Conservation (phyloP, 2,113 vertebrate species). For the Felis catus region F.catus_Fca126_mat1.0 CM031417.1:100362501-100363000, state of each 20-base stretch:
- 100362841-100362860: constrained; percentile 86
- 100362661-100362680: constrained; percentile 96
- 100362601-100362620: constrained; percentile 92
- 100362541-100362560: not conserved
- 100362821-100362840: constrained; percentile 98
- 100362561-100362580: not conserved
- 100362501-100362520: constrained; percentile 88
- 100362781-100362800: constrained; percentile 98
- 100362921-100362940: constrained; percentile 54
- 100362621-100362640: constrained; percentile 99
- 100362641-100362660: constrained; percentile 97
- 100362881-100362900: not conserved
- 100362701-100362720: constrained; percentile 97
- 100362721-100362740: constrained; percentile 98
- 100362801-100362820: constrained; percentile 99
- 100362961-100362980: constrained; percentile 61
- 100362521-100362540: not conserved
- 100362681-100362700: constrained; percentile 96
- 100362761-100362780: constrained; percentile 97
- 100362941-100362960: constrained; percentile 61
- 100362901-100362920: not conserved
- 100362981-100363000: constrained; percentile 46
- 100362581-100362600: not conserved
- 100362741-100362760: constrained; percentile 98
- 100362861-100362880: not conserved